Evolutionary conservation across 1,140 invertebrate species (phyloP), one percentile per base, ranked within the genome.

Genomic region (Scaptomyza montana): DNA sequence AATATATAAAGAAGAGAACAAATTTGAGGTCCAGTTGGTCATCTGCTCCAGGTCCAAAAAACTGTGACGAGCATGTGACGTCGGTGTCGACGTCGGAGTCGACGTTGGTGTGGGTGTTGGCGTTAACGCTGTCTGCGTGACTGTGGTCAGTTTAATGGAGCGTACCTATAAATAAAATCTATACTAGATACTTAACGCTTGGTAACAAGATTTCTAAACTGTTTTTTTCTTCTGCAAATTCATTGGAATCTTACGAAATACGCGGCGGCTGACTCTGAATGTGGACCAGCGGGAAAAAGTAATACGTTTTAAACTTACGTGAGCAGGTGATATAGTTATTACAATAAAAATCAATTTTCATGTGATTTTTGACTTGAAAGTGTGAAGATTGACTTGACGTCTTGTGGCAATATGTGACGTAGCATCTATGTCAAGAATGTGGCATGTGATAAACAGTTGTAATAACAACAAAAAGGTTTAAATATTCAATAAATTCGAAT

Each of bases 111-210:
- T 25, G 64, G 51, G 16, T 13, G 16, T 64, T 28, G 39, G 19
- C 8, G 25, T 10, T 25, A 19, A 21, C 19, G 33, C 28, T 25
- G 56, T 7, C 60, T 54, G 66, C 81, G 78, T 86, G 81, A 87
- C 81, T 78, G 61, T 86, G 81, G 81, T 86, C 81, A 86, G 81
- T 86, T 81, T 70, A 49, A 77, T 41, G 30, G 13, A 33, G n/a
- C n/a, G 21, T 33, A 47, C 36, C 28, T 61, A 59, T 59, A 51
- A 47, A 60, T 60, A 62, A 67, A 49, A 62, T 10, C 30, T 59
- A 68, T 51, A 65, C 56, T 19, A 69, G 30, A 47, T 12, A 28
- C 25, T 5, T 1, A 51, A 33, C 43, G 67, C 81, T 49, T 86
- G 64, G 78, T 78, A 86, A 86, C 81, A 81, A 87, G 62, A 54